Evolutionary conservation across 1,140 invertebrate genomes (phyloP), one percentile per base, ranked within the genome.

Genomic region (Solenopsis invicta): DNA sequence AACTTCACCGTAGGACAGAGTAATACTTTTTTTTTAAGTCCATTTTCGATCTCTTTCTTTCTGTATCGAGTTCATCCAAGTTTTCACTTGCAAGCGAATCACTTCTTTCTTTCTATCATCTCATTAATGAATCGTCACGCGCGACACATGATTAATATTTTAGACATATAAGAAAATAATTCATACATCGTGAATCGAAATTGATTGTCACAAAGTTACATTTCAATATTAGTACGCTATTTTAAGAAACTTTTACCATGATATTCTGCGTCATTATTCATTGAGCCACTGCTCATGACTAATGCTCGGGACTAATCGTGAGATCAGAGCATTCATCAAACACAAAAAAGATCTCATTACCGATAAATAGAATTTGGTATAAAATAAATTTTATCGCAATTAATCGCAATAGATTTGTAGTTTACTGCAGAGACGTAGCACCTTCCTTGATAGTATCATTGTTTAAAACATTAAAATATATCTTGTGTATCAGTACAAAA

Each of bases 401-500:
- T 56, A 50, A 16, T 0, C 41, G 41, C 41, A 29, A 29, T 29
- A 29, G 29, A 29, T 29, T 29, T 87, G 29, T 34, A 62, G 16
- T 56, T 34, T 29, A 54, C 54, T 74, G 94, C 13, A 96, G 88
- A 93, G 95, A 56, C 9, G 34, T 24, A 0, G 16, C 2, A 64
- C 88, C 94, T 69, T 94, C 93, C 5, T 77, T 81, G 3, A 92
- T 85, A 13, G 90, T 93, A 80, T 97, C 96, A 74, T 95, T 95
- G 71, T 96, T 96, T 5, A 96, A 94, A 37, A 96, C 90, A 90
- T 96, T 97, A 6, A 97, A 97, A 90, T 96, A 98, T 6, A 97
- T 89, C 5, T 96, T 96, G 82, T 96, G 96, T 87, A 97, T 96
- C 69, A n/a, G n/a, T n/a, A n/a, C n/a, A n/a, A n/a, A n/a, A n/a